phyloP scores from a whole-genome alignment of 2,888 invertebrate species.

The Amaurobius ferox region DNA sequence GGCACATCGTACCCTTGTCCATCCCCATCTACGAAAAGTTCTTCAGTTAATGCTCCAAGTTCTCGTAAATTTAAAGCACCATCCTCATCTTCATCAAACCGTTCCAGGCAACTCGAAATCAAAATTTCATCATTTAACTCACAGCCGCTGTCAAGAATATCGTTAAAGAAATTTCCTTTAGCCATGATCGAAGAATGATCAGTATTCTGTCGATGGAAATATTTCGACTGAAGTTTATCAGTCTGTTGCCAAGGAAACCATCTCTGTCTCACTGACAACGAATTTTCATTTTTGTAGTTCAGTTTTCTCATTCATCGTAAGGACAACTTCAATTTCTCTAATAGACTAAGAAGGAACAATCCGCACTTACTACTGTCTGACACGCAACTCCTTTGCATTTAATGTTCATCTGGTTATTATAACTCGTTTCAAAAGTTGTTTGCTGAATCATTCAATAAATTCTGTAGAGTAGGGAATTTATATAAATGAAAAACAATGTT shows the following conservation, averaged over 20 bases:
- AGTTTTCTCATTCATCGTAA: not conserved
- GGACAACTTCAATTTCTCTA: too few relatives aligned
- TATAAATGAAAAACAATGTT: too few relatives aligned
- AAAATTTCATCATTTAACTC: conserved; percentile 19
- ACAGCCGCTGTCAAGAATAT: not conserved
- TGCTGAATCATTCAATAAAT: too few relatives aligned
- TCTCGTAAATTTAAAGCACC: conserved; percentile 86
- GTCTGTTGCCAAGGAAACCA: conserved; percentile 4
- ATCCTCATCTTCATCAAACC: conserved; percentile 81
- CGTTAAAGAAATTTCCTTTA: conserved; percentile 46
- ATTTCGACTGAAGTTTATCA: not conserved
- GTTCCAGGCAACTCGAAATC: conserved; percentile 29
- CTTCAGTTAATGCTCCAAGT: conserved; percentile 89
- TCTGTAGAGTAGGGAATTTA: too few relatives aligned
- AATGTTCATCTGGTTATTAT: too few relatives aligned
- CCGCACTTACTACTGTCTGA: too few relatives aligned
- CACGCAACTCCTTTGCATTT: too few relatives aligned
- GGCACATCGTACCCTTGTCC: conserved; percentile 87
- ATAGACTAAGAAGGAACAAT: too few relatives aligned
- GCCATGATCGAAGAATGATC: conserved; percentile 17
- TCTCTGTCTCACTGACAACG: conserved; percentile 10
- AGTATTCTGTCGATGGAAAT: conserved; percentile 10
- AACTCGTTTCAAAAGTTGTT: too few relatives aligned
- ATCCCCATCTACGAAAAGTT: conserved; percentile 89
- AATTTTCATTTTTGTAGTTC: not conserved